Evolutionary conservation across 2,888 invertebrate genomes (phyloP), one percentile per base, ranked within the genome.

Genomic region (Pammene fasciana): DNA sequence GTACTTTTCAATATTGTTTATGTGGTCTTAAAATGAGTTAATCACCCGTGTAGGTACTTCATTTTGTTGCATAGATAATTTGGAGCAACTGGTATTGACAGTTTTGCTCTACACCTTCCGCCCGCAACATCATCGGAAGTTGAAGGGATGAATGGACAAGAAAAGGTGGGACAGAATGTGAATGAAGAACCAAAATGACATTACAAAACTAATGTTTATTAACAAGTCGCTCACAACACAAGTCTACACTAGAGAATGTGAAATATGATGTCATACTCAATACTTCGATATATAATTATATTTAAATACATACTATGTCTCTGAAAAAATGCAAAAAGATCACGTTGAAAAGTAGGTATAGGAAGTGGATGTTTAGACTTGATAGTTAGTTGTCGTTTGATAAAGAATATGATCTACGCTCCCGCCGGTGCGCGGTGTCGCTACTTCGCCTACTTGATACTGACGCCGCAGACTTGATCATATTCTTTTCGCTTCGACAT

Each of bases 201-300:
- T 87, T 88, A 89, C 83, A 90, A 89, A 90, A 86, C 89, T 90
- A 90, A 86, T 76, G 81, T 89, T 92, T 92, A 89, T 90, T 89
- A 88, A 88, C 86, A 89, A 87, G 83, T 90, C 84, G 83, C 84
- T 90, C 87, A 81, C 80, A 82, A 81, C 79, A 90, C 88, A 89
- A 84, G 79, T 86, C 88, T 90, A 91, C 85, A 82, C 87, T 90
- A 90, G 80, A 82, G 75, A 80, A 82, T 83, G 84, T 82, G 79
- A 74, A 75, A 78, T 71, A 73, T 71, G 79, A 85, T 84, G 83
- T 86, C 78, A 84, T 81, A 83, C 75, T 81, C 79, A 73, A 84
- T 80, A 83, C 75, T 78, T 82, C 80, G 79, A 78, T 79, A 83
- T 84, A 85, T 82, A 86, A 82, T 83, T 71, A 82, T 65, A 67